Evolutionary conservation across 2,797 vertebrate species (phyloP), one percentile per base, ranked within the genome.

Genomic region (Bryconaethiops microstoma): DNA sequence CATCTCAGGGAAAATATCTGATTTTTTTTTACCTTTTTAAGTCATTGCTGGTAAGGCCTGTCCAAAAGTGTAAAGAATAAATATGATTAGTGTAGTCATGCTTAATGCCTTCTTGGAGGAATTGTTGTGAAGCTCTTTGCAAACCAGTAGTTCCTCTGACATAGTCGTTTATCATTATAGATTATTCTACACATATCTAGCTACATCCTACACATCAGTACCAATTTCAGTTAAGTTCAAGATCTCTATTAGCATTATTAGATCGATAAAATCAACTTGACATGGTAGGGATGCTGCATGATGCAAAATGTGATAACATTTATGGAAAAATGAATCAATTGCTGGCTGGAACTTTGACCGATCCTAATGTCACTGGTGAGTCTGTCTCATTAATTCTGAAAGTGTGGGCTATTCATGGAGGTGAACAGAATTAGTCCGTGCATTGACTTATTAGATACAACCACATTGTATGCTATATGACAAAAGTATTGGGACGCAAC

Each of bases 201-300:
- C n/a, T 19, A 17, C 52, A 71, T 45, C 57, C 64, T 63, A 35
- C 48, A 59, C 48, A 52, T 57, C 60, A 82, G 72, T 65, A 67
- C 59, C 76, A 40, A 73, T 71, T 81, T 71, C 74, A 81, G 71
- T 55, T 72, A 12, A 54, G 74, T 76, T 81, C 74, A 81, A 48
- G 16, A 48, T 76, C 65, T 71, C 75, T 81, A 81, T 81, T 81
- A 81, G 67, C 48, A 29, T 63, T 25, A 50, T 54, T 57, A n/a
- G 74, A 81, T 76, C 74, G 7, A 81, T 81, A 13, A 45, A 70
- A 39, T 19, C 50, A 57, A 39, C 25, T 48, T 72, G 52, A 55
- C 52, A n/a, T 23, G 72, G 72, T 69, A 57, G 70, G 63, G 13
- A 40, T 45, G 72, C 57, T 42, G 55, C 70, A 65, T 12, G 21